These are phyloP conservation scores for Sphyrna mokarran DNA, from an alignment of 2,113 vertebrate species.

Conservation along the genomic window DNA sequence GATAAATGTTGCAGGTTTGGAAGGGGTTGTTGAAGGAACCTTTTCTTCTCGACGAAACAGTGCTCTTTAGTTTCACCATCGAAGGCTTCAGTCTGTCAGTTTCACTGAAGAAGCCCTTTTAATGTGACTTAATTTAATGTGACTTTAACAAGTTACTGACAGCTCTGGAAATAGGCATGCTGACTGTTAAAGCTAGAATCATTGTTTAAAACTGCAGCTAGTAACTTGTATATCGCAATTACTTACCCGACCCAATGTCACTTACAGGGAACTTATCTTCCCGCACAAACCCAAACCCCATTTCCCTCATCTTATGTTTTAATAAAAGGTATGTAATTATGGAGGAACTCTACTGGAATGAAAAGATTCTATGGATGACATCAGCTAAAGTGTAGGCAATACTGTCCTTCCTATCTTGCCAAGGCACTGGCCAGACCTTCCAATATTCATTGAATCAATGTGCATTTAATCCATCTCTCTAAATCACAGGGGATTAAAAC, in stretches of 20 bases:
- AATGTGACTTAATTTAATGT: background rate
- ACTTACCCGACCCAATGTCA: too few species aligned
- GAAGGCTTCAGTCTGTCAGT: background rate
- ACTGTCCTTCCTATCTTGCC: background rate
- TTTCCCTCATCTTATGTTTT: background rate
- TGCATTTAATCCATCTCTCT: background rate
- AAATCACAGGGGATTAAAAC: background rate
- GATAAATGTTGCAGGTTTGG: background rate
- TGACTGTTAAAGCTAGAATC: too few species aligned
- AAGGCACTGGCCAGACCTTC: background rate
- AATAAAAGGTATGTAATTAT: background rate
- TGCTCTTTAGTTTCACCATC: background rate
- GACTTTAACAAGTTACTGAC: background rate
- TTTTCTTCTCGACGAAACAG: background rate
- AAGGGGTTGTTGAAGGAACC: background rate
- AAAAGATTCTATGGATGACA: background rate
- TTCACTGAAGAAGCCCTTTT: background rate
- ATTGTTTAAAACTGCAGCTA: too few species aligned
- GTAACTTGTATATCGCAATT: too few species aligned
- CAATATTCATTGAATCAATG: background rate
- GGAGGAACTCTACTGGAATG: background rate
- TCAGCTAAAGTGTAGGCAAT: background rate
- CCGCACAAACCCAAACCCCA: too few species aligned
- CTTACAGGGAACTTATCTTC: too few species aligned
- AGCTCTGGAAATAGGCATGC: too few species aligned